Conservation (phyloP, 2,888 invertebrate genomes). For the Stegophylla sp. region DNA sequence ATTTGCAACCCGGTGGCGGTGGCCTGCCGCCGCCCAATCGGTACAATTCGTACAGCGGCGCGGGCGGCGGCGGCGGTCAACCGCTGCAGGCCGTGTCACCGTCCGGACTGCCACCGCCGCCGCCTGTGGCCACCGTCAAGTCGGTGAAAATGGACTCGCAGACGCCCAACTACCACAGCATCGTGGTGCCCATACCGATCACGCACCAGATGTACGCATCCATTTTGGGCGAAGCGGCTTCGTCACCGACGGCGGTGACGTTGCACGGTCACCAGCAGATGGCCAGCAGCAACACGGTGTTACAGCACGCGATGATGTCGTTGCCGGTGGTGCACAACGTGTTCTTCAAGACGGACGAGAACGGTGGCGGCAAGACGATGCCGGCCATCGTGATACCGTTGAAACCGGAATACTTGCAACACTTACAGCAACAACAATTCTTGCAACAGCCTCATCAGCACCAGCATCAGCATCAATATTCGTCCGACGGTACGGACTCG, state of each 20-base stretch:
- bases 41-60: conserved; percentile 19
- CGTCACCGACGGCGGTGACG: background rate
- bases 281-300: conserved; percentile 31
- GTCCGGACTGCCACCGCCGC: background rate
- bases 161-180: conserved; percentile 45
- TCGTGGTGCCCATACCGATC: conserved; percentile 48
- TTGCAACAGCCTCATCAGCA: conserved; percentile 23
- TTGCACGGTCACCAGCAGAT: conserved; percentile 42
- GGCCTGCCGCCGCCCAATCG: background rate
- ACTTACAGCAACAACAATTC: conserved; percentile 43
- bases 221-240: background rate
- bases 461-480: conserved; percentile 14
- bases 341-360: conserved; percentile 55
- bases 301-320: conserved; percentile 57
- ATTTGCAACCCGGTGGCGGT: conserved; percentile 1
- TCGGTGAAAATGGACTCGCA: conserved; percentile 38
- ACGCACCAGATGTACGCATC: conserved; percentile 49
- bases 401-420: conserved; percentile 53
- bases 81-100: background rate
- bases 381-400: conserved; percentile 54
- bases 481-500: background rate
- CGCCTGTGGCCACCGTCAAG: conserved; percentile 21
- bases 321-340: conserved; percentile 57
- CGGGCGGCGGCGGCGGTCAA: background rate
- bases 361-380: conserved; percentile 52